Conservation (phyloP, 2,797 vertebrate genomes). For the Manis pentadactyla region DNA sequence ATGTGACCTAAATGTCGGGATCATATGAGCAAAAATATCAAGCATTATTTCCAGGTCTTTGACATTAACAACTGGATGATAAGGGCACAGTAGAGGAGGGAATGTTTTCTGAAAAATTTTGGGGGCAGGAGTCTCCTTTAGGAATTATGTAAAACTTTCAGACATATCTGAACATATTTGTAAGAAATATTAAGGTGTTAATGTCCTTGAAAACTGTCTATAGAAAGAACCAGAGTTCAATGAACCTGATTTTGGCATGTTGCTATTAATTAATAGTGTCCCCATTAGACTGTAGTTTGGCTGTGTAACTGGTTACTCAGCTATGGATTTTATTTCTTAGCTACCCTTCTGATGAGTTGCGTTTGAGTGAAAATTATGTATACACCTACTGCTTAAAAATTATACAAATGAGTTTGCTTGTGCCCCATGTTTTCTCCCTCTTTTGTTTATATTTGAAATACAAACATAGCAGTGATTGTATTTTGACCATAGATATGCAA, state of each 20-base stretch:
- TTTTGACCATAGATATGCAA: background rate
- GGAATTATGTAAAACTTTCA: background rate
- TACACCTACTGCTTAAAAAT: background rate
- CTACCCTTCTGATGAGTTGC: accelerated
- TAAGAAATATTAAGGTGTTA: background rate
- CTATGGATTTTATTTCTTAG: background rate
- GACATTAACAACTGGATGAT: background rate
- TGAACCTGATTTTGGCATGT: background rate
- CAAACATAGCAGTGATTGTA: background rate
- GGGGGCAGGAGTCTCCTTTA: background rate
- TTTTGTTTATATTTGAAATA: background rate
- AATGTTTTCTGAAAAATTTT: background rate
- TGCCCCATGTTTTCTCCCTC: background rate
- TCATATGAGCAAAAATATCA: background rate
- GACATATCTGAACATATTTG: background rate
- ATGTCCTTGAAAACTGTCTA: background rate
- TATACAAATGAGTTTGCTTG: background rate
- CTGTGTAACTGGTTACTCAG: too few relatives aligned
- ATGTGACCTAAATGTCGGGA: accelerated
- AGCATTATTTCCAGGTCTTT: background rate
- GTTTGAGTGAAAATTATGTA: background rate
- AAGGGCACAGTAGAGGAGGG: background rate
- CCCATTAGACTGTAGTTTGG: background rate
- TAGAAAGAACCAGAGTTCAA: background rate
- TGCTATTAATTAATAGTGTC: background rate